Evolutionary conservation across 2,113 vertebrate species (phyloP), one percentile per base, ranked within the genome.

Genomic region (Madoqua kirkii): DNA sequence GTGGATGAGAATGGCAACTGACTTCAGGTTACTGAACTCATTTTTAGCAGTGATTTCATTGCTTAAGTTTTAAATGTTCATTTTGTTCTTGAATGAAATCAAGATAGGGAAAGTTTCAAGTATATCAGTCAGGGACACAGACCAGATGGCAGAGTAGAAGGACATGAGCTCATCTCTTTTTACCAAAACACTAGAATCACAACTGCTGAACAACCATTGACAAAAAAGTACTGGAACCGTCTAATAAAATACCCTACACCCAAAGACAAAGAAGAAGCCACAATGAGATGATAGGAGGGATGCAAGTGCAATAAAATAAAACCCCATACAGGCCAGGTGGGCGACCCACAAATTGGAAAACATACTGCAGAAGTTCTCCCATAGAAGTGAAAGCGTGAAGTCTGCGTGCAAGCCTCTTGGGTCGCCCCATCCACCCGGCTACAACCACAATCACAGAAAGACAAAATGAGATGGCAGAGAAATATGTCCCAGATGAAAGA

Each of bases 71-170:
- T 8, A 93, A 29, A 83, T 67, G 15, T 33, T 92, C 71, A 36
- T 50, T 84, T 93, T 57, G 67, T 94, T 94, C 94, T 86, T 78
- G 60, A 60, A 71, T 17, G 36, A 86, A 94, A 33, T 94, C 76
- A 95, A 84, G 60, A 67, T 13, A 29, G 57, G 54, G 40, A 85
- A 93, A 87, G 33, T 94, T 84, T 91, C 74, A 86, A 92, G 40
- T 1, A 12, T 33, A 48, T 81, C 76, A 95, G 55, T 78, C 86
- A 84, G 45, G 48, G 29, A 33, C 16, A 81, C 78, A 81, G 48
- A 50, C 48, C 52, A 81, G 78, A 81, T 81, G 78, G 78, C 29
- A 52, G 48, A 81, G 45, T 33, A 81, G 45, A 79, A 11, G 29
- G 48, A 81, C 45, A 50, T 33, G 78, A 50, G 29, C 78, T 81